Base-by-base conservation (phyloP, 2,888 invertebrate species). In the Clanis bilineata region DNA sequence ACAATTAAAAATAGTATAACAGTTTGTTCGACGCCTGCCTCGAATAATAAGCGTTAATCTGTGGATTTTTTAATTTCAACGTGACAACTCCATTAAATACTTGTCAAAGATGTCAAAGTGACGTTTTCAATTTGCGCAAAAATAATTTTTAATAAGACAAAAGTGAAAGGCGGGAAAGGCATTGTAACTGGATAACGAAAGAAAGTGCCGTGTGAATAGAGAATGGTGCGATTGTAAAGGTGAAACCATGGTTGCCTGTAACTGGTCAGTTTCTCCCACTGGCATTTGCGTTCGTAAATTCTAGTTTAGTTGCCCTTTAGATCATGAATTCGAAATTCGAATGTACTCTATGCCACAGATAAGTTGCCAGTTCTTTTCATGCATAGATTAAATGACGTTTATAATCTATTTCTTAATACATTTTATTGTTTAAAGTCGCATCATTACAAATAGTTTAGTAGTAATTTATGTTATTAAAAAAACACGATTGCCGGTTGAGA, bases 91-190 rank as follows among this genome's bases (percentile, higher is more conserved):
- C 28, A 32, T 51, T 51, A 51, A 15, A 3, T 18, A 18, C 25
- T 1, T 58, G 39, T 25, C 23, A 57, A 51, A 12, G 15, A 9
- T 38, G 38, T 58, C 51, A 58, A 39, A 47, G 15, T 22, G 38
- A 15, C 58, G 45, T 47, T 25, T 18, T 39, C 10, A 22, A 25
- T 41, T 22, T n/a, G 39, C 15, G 45, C 56, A 38, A 56, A 41
- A 56, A 56, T 59, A 23, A 45, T 56, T 45, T 59, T 59, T 55
- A 59, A 25, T 25, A 56, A 36, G 36, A 44, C 56, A 55, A 59
- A 88, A 91, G 91, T 90, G 90, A 91, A 90, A 90, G 90, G 87
- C 72, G 77, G 79, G 83, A 80, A 77, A 76, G 51, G 83, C 86
- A 76, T 82, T 71, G 88, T 84, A 86, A 88, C 88, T 83, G 86